Evolutionary conservation across 2,113 vertebrate species (phyloP).

Genomic region (Lipophrys pholis): DNA sequence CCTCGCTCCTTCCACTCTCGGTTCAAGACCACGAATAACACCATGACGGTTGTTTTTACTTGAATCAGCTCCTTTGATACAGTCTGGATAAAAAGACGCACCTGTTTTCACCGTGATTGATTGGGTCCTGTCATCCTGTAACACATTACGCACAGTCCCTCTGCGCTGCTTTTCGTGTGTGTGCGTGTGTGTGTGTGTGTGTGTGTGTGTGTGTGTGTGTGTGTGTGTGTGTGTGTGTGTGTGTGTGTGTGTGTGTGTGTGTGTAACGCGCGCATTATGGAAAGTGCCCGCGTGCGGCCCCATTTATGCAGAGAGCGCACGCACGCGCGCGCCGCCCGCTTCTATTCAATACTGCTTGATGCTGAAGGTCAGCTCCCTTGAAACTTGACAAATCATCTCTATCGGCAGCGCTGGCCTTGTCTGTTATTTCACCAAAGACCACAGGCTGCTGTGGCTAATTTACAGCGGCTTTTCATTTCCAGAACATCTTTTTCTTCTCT

Average conservation of each 20-base stretch:
- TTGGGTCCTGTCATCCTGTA: slow-evolving; percentile 12
- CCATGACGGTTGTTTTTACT: slow-evolving; percentile 13
- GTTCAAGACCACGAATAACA: slow-evolving; percentile 10
- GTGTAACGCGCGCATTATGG: not conserved
- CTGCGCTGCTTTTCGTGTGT: slow-evolving; percentile 5
- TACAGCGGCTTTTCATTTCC: not conserved
- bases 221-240: not conserved
- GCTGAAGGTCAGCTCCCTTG: slow-evolving; percentile 55
- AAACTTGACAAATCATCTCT: slow-evolving; percentile 63
- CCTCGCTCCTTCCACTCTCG: not conserved
- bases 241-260: not conserved
- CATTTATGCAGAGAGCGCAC: no score
- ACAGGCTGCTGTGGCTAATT: slow-evolving; percentile 9
- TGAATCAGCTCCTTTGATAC: slow-evolving; percentile 28
- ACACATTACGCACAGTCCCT: slow-evolving; percentile 13
- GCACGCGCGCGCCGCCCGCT: not conserved
- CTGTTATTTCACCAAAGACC: slow-evolving; percentile 30
- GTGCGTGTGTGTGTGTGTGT: not conserved
- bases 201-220: not conserved
- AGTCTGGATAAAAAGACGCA: slow-evolving; percentile 2
- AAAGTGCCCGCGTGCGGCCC: not conserved
- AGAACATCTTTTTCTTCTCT: not conserved
- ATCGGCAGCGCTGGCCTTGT: slow-evolving; percentile 42
- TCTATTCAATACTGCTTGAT: slow-evolving; percentile 28
- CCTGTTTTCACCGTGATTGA: slow-evolving; percentile 3